These are phyloP conservation scores for Nomada fabriciana DNA, from an alignment of 2,888 invertebrate species.

Conservation along the genomic window DNA sequence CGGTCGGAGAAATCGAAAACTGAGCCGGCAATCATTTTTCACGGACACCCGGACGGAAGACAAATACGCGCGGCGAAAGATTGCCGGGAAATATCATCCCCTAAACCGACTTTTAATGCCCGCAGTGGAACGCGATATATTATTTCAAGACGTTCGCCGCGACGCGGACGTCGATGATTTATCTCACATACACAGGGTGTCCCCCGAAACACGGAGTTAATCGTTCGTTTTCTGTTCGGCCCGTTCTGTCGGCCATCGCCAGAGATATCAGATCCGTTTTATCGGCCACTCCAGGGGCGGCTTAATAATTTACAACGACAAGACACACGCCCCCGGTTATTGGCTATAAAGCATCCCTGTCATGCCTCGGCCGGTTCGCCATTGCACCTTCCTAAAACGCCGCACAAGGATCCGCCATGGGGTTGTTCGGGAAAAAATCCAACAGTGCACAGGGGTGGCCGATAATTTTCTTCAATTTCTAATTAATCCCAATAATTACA, in stretches of 20 bases:
- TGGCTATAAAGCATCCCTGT: slow-evolving; percentile 80
- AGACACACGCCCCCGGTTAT: slow-evolving; percentile 79
- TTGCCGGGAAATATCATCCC: slow-evolving; percentile 15
- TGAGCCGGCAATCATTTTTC: no score
- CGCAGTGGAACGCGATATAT: background rate
- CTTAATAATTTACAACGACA: slow-evolving; percentile 82
- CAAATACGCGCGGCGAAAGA: no score
- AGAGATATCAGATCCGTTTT: slow-evolving; percentile 51
- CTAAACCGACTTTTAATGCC: slow-evolving; percentile 17
- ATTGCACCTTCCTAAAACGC: slow-evolving; percentile 35
- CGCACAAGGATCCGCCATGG: no score
- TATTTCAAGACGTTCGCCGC: slow-evolving; percentile 3
- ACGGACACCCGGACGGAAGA: no score
- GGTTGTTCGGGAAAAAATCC: no score
- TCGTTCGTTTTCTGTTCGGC: slow-evolving; percentile 50
- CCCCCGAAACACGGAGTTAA: slow-evolving; percentile 44
- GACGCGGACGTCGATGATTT: slow-evolving; percentile 43
- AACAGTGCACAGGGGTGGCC: no score
- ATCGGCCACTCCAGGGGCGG: slow-evolving; percentile 56
- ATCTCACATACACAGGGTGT: slow-evolving; percentile 27
- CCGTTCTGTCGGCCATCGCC: background rate
- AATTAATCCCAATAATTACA: no score
- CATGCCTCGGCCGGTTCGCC: slow-evolving; percentile 45
- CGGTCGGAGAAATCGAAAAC: no score
- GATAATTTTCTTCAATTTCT: no score